Conservation (phyloP, 2,797 vertebrate genomes). For the Nothura maculosa region DNA sequence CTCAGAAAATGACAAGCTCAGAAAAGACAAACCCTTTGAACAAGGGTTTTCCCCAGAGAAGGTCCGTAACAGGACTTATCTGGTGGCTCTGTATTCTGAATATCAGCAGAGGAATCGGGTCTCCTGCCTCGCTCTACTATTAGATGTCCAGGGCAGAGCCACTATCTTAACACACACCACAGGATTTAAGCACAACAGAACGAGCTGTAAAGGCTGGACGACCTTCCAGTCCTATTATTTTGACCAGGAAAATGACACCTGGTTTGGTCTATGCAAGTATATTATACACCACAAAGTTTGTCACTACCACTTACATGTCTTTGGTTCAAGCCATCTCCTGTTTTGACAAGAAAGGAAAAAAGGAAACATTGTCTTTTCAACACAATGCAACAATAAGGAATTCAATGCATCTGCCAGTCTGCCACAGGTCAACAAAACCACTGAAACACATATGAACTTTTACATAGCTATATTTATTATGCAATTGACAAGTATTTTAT, state of each 20-base stretch:
- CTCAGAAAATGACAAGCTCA: background rate
- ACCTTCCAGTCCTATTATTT: background rate
- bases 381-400: background rate
- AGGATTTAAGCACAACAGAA: background rate
- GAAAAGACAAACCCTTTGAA: too few relatives aligned
- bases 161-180: too few relatives aligned
- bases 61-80: background rate
- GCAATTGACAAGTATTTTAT: conserved; percentile 27
- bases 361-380: background rate
- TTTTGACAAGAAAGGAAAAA: conserved; percentile 37
- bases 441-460: conserved; percentile 39
- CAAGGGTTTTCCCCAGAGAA: background rate
- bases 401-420: background rate
- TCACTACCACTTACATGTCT: background rate
- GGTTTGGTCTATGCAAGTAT: background rate
- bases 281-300: background rate
- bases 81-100: background rate
- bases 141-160: background rate
- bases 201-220: background rate
- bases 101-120: background rate
- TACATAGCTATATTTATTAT: conserved; percentile 29
- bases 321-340: background rate
- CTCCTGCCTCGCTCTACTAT: background rate
- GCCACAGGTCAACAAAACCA: conserved; percentile 48
- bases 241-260: background rate